Conservation (phyloP, 1,140 invertebrate species). For the Hyphantria cunea region DNA sequence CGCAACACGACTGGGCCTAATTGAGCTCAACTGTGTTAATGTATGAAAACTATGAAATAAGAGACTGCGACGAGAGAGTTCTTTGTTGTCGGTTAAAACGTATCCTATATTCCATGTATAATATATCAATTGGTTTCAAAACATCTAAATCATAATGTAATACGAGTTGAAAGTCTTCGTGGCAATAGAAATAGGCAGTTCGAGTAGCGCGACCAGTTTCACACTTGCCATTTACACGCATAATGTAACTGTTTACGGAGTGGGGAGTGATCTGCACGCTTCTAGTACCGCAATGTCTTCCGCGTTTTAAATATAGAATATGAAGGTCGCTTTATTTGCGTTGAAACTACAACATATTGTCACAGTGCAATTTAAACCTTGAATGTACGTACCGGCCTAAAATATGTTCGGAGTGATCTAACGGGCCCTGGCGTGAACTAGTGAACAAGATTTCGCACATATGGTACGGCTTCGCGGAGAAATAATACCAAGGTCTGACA, state of each 20-base stretch:
- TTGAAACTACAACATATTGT: constrained; percentile 48
- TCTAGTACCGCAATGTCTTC: constrained; percentile 74
- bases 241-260: constrained; percentile 67
- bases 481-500: constrained; percentile 37
- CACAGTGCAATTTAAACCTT: constrained; percentile 36
- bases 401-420: constrained; percentile 17
- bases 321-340: constrained; percentile 73
- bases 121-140: too few species aligned
- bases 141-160: too few species aligned
- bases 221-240: constrained; percentile 52
- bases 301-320: constrained; percentile 77
- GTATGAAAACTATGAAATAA: too few species aligned
- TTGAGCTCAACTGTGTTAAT: not conserved
- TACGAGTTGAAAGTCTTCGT: not conserved
- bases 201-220: constrained; percentile 44
- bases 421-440: constrained; percentile 22
- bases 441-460: constrained; percentile 26
- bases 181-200: not conserved
- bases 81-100: too few species aligned
- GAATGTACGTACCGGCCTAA: constrained; percentile 11
- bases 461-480: constrained; percentile 12
- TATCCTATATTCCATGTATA: too few species aligned
- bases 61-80: too few species aligned
- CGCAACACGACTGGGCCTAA: not conserved
- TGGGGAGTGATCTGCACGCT: constrained; percentile 63